Percentiles rank a stretch among this genome's conserved stretches.
phyloP scores from a whole-genome alignment of 2,113 vertebrate species.

The Leucopsar rothschildi region DNA sequence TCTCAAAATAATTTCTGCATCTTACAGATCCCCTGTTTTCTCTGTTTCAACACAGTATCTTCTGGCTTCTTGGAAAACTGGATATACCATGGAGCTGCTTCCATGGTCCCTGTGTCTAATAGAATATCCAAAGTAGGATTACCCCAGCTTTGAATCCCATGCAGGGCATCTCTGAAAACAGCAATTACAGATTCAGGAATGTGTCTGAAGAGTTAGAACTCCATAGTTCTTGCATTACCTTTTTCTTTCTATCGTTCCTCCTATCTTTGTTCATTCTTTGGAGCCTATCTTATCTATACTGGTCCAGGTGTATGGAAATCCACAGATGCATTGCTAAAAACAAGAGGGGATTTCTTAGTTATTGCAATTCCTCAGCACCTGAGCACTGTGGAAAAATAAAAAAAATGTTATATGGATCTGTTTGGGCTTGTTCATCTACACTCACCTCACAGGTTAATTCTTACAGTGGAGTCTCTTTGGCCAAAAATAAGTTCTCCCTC shows the following conservation, averaged over 20 bases:
- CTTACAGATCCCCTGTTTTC: neutral
- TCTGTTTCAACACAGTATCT: neutral
- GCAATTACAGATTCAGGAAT: neutral
- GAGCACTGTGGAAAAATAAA: neutral
- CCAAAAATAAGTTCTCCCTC: neutral
- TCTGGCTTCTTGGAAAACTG: neutral
- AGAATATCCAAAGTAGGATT: conserved; percentile 8
- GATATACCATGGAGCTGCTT: neutral
- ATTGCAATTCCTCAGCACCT: neutral
- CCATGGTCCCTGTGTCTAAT: neutral
- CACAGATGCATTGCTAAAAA: neutral
- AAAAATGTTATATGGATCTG: accelerated
- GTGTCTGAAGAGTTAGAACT: neutral
- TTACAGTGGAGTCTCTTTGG: neutral
- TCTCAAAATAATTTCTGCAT: neutral
- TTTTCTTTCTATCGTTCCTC: neutral
- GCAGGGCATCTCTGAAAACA: neutral
- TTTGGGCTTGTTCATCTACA: neutral
- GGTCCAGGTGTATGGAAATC: neutral
- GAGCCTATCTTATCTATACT: neutral
- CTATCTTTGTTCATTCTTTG: neutral
- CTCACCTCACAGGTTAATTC: neutral
- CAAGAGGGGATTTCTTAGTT: neutral
- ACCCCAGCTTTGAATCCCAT: neutral
- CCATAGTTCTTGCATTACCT: accelerated